phyloP scores from a whole-genome alignment of 53 echinoderm and acorn worm species.

The Echinometra lucunter region DNA sequence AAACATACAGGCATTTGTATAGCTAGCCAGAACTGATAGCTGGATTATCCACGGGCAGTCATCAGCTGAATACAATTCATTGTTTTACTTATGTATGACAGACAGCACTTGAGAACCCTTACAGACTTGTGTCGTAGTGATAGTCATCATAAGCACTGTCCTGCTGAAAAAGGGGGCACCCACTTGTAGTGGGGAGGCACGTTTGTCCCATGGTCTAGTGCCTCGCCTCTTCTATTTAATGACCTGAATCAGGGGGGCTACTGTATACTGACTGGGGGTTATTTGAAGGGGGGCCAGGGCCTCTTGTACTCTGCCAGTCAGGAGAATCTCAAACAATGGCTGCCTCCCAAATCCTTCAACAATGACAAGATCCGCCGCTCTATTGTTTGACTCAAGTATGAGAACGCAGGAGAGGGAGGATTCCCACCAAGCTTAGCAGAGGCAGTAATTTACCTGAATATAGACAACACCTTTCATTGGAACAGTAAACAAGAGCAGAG shows the following conservation, averaged over 20 bases:
- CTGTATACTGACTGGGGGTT: constrained; percentile 13
- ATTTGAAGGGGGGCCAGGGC: constrained; percentile 58
- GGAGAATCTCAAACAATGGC: constrained; percentile 63
- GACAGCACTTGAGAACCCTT: constrained; percentile 5
- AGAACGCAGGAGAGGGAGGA: constrained; percentile 50
- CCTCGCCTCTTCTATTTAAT: constrained; percentile 59
- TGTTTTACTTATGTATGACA: constrained; percentile 22
- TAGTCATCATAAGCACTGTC: constrained; percentile 3
- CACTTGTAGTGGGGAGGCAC: background rate
- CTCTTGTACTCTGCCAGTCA: constrained; percentile 47
- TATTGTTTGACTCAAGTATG: constrained; percentile 61
- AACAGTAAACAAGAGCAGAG: constrained; percentile 62
- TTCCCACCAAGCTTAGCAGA: constrained; percentile 64
- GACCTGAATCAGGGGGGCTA: constrained; percentile 62
- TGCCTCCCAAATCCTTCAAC: constrained; percentile 55
- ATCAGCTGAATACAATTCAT: background rate
- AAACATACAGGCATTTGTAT: background rate
- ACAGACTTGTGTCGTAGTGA: background rate
- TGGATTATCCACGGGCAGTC: background rate
- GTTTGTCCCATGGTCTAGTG: constrained; percentile 57
- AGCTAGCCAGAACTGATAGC: constrained; percentile 32
- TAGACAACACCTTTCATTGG: constrained; percentile 66
- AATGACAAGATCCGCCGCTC: constrained; percentile 59
- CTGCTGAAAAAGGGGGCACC: constrained; percentile 12
- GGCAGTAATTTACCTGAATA: constrained; percentile 53